Conservation (phyloP, 2,113 vertebrate genomes). For the Rostratula benghalensis region DNA sequence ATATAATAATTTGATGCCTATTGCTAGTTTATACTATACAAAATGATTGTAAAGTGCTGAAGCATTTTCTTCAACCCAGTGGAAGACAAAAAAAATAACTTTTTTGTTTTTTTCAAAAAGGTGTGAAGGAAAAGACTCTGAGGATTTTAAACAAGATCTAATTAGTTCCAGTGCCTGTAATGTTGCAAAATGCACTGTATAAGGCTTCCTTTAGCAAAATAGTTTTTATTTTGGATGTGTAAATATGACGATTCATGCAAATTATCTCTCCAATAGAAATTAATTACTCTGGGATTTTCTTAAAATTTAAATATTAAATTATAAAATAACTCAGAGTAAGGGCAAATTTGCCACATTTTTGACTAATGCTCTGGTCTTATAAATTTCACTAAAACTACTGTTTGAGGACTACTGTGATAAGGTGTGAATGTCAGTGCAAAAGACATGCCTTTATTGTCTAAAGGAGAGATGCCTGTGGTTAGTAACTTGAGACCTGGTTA, state of each 20-base stretch:
- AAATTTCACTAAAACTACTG: not conserved
- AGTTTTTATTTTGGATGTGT: constrained; percentile 50
- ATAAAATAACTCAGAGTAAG: not conserved
- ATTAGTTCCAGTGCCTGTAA: constrained; percentile 54
- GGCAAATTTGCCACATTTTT: not conserved
- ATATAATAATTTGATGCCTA: not conserved
- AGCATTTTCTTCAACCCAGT: not conserved
- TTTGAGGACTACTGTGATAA: not conserved
- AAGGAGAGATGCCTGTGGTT: not conserved
- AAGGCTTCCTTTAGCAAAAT: constrained; percentile 52
- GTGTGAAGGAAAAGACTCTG: constrained; percentile 45
- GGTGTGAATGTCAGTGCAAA: not conserved
- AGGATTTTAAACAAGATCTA: constrained; percentile 35
- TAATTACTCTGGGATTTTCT: constrained; percentile 42
- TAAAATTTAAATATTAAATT: not conserved
- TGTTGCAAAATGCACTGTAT: not conserved
- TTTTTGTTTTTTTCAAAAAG: not conserved
- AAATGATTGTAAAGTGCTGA: not conserved
- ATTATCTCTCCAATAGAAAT: constrained; percentile 23
- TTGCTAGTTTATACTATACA: not conserved
- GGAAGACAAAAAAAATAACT: not conserved
- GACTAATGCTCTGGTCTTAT: not conserved
- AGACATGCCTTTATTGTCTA: not conserved
- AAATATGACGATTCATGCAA: constrained; percentile 54
- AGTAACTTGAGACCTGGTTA: not conserved